Evolutionary conservation across 2,113 vertebrate genomes (phyloP).

Genomic region (Crotalus tigris): DNA sequence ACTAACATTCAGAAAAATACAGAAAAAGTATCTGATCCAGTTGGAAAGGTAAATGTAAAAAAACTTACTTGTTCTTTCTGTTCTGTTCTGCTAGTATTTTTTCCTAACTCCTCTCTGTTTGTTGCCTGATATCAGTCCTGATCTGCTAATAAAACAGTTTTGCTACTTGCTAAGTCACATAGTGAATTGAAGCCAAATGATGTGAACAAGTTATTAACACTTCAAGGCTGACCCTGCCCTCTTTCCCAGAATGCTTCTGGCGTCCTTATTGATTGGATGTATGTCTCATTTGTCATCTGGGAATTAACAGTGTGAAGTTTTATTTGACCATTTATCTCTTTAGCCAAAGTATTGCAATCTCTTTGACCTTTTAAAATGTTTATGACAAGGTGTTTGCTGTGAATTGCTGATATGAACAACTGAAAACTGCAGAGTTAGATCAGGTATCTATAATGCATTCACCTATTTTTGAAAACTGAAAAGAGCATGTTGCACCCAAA

Average conservation of each 20-base stretch:
- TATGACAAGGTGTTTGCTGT: slow-evolving; percentile 63
- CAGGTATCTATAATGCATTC: slow-evolving; percentile 3
- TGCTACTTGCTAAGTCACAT: slow-evolving; percentile 36
- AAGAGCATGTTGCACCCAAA: not conserved
- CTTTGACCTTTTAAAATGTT: slow-evolving; percentile 81
- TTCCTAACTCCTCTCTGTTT: slow-evolving; percentile 39
- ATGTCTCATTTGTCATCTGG: slow-evolving; percentile 56
- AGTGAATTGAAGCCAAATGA: slow-evolving; percentile 46
- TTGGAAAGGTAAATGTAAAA: slow-evolving; percentile 24
- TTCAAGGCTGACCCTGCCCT: slow-evolving; percentile 64
- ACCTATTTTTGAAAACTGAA: slow-evolving; percentile 26
- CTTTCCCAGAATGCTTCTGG: slow-evolving; percentile 64
- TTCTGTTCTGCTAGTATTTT: slow-evolving; percentile 17
- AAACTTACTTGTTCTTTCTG: slow-evolving; percentile 48
- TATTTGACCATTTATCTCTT: slow-evolving; percentile 76
- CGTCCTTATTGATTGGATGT: slow-evolving; percentile 67
- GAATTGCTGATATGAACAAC: slow-evolving; percentile 53
- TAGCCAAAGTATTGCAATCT: slow-evolving; percentile 68
- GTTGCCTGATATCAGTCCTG: slow-evolving; percentile 17
- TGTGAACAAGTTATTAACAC: slow-evolving; percentile 62
- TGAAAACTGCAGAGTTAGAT: slow-evolving; percentile 14
- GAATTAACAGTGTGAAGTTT: slow-evolving; percentile 72
- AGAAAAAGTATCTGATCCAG: not conserved
- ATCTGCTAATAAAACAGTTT: slow-evolving; percentile 37
- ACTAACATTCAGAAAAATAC: not conserved